Evolutionary conservation across 2,797 vertebrate genomes (phyloP).

Genomic region (Melanogrammus aeglefinus): DNA sequence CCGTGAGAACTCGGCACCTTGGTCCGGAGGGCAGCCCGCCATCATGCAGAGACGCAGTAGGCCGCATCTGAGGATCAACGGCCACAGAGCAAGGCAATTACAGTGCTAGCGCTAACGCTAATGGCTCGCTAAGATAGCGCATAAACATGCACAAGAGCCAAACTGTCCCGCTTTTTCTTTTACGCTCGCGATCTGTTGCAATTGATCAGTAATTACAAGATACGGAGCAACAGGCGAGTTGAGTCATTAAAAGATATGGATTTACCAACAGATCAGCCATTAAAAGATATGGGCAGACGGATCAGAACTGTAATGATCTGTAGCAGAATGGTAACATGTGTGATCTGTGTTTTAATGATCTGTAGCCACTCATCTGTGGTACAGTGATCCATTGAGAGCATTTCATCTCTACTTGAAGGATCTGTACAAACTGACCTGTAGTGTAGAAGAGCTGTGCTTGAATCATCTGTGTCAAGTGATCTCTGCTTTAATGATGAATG

Average conservation of each 20-base stretch:
- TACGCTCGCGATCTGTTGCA: too few relatives aligned
- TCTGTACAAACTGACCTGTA: too few relatives aligned
- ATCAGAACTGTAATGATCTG: not conserved
- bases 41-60: conserved; percentile 86
- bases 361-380: not conserved
- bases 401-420: too few relatives aligned
- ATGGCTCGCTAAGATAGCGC: conserved; percentile 2
- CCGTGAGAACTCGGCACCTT: conserved; percentile 79
- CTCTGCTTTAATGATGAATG: not conserved
- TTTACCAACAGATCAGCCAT: not conserved
- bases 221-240: too few relatives aligned
- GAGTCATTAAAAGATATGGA: not conserved
- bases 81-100: conserved; percentile 77
- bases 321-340: not conserved
- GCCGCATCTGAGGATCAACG: conserved; percentile 81
- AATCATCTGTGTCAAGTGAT: not conserved
- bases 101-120: conserved; percentile 73
- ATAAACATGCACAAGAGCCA: too few relatives aligned
- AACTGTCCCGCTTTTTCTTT: too few relatives aligned
- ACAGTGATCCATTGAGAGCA: not conserved
- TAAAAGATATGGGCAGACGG: not conserved
- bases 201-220: too few relatives aligned
- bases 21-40: conserved; percentile 83
- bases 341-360: not conserved
- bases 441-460: not conserved